Evolutionary conservation across 2,888 invertebrate genomes (phyloP), one percentile per base, ranked within the genome.

Genomic region (Timema cristinae): DNA sequence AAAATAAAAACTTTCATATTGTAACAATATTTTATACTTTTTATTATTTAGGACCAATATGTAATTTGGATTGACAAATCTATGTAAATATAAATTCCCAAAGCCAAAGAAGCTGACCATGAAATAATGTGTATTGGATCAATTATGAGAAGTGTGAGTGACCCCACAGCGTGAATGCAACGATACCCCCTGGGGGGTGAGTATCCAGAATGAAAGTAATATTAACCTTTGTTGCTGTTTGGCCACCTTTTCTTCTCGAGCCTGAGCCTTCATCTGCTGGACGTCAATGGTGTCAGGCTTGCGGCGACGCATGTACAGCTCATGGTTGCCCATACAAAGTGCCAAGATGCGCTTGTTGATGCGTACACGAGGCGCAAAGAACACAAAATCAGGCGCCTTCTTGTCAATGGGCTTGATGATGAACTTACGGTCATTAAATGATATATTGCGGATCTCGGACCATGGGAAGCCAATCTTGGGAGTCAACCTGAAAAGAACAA

Each of bases 201-300:
- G n/a, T n/a, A n/a, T n/a, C n/a, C n/a, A n/a, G n/a, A n/a, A n/a
- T n/a, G n/a, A n/a, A n/a, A n/a, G n/a, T n/a, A n/a, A n/a, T 56
- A 50, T 67, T 70, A 80, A 92, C 91, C 93, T 90, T 84, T 97
- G 97, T 79, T 94, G 93, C 82, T 98, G 96, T 84, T 96, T 97
- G 76, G 94, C 93, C 76, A 93, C 87, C 82, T 97, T 97, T 84
- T 98, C 98, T 82, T 98, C 98, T 9, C 94, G 84, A 7, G 98
- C 98, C 86, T 99, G 98, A 76, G 98, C 97, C 87, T 99, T 99
- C 99, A 99, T 99, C 86, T 99, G 99, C 85, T 99, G 98, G 75
- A 99, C 98, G 86, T 99, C 99, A 81, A 99, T 98, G 77, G 98
- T 98, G 85, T 99, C 99, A 47, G 98, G 98, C 85, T 98, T 99